Percentiles rank a stretch among this genome's conserved stretches.
phyloP scores from a whole-genome alignment of 2,888 invertebrate genomes.

The Belgica antarctica region DNA sequence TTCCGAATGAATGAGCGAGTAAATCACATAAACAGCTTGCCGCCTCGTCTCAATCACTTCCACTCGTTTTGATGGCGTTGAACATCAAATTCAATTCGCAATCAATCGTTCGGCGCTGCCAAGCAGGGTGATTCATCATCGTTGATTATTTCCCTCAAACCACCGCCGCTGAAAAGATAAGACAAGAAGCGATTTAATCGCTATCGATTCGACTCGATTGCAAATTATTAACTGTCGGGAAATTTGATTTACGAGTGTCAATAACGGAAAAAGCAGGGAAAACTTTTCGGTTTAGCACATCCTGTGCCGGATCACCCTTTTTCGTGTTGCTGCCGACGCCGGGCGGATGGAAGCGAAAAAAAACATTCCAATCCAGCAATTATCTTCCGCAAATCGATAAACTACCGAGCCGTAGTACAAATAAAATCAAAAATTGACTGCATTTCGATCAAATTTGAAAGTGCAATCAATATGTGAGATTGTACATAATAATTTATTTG shows the following conservation, averaged over 20 bases:
- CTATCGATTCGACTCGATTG: too few species aligned
- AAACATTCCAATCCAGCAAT: too few species aligned
- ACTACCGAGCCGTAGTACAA: too few species aligned
- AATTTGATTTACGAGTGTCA: too few species aligned
- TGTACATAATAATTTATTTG: constrained; percentile 12
- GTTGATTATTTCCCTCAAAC: not conserved
- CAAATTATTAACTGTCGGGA: too few species aligned
- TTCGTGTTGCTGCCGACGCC: too few species aligned
- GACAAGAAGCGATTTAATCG: not conserved
- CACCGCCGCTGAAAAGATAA: too few species aligned
- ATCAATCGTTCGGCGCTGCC: not conserved
- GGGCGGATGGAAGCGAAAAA: too few species aligned
- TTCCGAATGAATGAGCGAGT: constrained; percentile 11
- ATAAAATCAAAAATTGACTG: not conserved
- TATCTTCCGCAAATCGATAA: not conserved
- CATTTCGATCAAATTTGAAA: constrained; percentile 24
- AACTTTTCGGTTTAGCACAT: too few species aligned
- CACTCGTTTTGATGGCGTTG: not conserved
- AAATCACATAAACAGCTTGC: not conserved
- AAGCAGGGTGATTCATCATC: constrained; percentile 7
- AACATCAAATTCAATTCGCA: not conserved
- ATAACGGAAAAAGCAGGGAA: too few species aligned
- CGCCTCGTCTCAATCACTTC: not conserved
- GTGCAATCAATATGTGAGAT: constrained; percentile 35
- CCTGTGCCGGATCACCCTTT: too few species aligned